Evolutionary conservation across 2,113 vertebrate genomes (phyloP).

Genomic region (Elgaria multicarinata): DNA sequence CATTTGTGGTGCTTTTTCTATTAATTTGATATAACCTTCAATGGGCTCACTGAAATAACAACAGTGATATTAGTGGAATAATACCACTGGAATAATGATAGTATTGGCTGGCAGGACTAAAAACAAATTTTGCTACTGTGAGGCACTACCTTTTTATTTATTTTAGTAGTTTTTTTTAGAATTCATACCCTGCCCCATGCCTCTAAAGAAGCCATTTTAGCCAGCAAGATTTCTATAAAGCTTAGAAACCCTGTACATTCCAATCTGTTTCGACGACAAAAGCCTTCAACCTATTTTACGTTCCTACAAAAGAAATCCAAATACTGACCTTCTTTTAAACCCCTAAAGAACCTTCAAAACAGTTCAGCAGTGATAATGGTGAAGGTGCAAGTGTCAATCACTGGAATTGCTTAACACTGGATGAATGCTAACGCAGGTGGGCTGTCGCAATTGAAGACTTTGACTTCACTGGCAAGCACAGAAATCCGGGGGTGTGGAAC

Average conservation of each 20-base stretch:
- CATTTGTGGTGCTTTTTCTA: background rate
- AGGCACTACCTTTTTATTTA: background rate
- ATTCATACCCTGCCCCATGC: background rate
- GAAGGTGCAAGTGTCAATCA: slow-evolving; percentile 35
- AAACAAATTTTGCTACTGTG: background rate
- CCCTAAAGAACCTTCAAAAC: slow-evolving; percentile 33
- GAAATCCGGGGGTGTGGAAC: slow-evolving; percentile 74
- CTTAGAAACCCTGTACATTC: background rate
- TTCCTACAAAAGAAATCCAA: background rate
- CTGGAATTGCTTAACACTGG: slow-evolving; percentile 49
- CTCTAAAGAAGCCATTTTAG: background rate
- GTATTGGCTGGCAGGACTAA: background rate
- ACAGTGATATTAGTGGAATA: background rate
- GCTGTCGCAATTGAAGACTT: slow-evolving; percentile 71
- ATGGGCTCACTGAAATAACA: background rate
- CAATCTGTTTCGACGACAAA: background rate
- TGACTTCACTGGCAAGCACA: slow-evolving; percentile 71
- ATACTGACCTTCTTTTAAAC: slow-evolving; percentile 18
- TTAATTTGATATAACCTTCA: background rate
- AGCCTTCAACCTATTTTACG: background rate
- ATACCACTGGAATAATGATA: background rate
- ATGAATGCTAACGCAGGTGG: slow-evolving; percentile 70
- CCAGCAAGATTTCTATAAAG: background rate
- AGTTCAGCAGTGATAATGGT: slow-evolving; percentile 16
- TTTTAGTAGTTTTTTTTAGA: background rate